Percentiles rank a stretch among this genome's conserved stretches.
These are phyloP conservation scores for Halichondria panicea DNA, from an alignment of 37 sponge, comb jelly and placozoan genomes.

Conservation along the genomic window DNA sequence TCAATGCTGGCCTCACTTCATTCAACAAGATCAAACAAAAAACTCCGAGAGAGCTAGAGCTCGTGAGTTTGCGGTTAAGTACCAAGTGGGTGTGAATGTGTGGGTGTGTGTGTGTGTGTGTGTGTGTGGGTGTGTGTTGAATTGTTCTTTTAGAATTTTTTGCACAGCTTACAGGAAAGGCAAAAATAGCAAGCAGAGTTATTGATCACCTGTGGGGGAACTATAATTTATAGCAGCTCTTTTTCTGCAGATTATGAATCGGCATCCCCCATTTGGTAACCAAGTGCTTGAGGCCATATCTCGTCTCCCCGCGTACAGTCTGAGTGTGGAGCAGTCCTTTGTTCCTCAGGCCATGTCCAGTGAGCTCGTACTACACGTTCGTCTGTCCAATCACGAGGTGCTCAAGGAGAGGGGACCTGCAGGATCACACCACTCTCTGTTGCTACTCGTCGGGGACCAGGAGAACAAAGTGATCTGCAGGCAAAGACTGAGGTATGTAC, in stretches of 20 bases:
- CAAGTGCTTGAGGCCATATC: slow-evolving; percentile 81
- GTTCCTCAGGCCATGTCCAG: not conserved
- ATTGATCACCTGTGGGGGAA: too few species aligned
- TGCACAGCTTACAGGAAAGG: too few species aligned
- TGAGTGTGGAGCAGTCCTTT: slow-evolving; percentile 68
- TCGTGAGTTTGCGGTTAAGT: slow-evolving; percentile 36
- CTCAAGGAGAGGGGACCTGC: slow-evolving; percentile 43
- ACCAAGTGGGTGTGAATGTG: not conserved
- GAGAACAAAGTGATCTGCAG: slow-evolving; percentile 63
- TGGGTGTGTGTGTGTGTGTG: not conserved
- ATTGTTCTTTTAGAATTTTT: not conserved
- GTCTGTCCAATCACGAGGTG: slow-evolving; percentile 33
- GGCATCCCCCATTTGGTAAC: slow-evolving; percentile 95
- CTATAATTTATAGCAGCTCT: too few species aligned
- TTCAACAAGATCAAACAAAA: slow-evolving; percentile 67
- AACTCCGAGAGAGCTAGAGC: slow-evolving; percentile 94
- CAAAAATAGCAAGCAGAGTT: too few species aligned
- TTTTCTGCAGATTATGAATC: slow-evolving; percentile 72
- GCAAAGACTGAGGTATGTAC: slow-evolving; percentile 63
- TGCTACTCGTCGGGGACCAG: slow-evolving; percentile 78
- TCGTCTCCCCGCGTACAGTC: slow-evolving; percentile 64
- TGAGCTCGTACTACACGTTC: slow-evolving; percentile 36
- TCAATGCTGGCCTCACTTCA: slow-evolving; percentile 94
- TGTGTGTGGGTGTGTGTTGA: not conserved
- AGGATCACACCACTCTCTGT: slow-evolving; percentile 36